Evolutionary conservation across 2,888 invertebrate species (phyloP).

Genomic region (Rhabditoides inermis): DNA sequence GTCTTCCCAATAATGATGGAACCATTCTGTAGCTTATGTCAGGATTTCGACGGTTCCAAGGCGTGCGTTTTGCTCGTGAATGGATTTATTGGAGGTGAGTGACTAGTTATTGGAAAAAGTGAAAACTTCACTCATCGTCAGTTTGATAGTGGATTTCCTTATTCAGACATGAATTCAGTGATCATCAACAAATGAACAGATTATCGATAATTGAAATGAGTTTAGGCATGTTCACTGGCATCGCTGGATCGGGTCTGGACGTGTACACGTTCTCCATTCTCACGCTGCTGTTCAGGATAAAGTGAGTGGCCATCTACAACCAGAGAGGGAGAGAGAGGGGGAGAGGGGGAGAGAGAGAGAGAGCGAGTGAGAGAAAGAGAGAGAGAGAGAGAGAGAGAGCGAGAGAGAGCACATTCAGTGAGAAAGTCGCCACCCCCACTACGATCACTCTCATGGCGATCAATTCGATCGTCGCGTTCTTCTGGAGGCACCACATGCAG

Average conservation of each 20-base stretch:
- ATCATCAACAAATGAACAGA: too few species aligned
- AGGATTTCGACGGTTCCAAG: conserved; percentile 22
- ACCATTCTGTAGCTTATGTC: too few species aligned
- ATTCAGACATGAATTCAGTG: too few species aligned
- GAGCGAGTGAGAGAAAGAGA: too few species aligned
- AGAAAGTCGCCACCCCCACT: conserved; percentile 48
- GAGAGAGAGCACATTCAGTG: too few species aligned
- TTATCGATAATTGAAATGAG: not conserved
- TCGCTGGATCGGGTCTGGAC: conserved; percentile 47
- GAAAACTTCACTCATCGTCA: too few species aligned
- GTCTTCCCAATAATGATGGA: too few species aligned
- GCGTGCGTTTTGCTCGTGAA: conserved; percentile 28
- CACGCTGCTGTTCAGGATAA: conserved; percentile 23
- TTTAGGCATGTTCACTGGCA: conserved; percentile 42
- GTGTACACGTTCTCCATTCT: conserved; percentile 42
- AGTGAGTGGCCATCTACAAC: not conserved
- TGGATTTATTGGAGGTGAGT: conserved; percentile 39
- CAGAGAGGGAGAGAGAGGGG: not conserved
- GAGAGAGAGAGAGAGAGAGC: too few species aligned
- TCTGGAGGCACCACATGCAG: conserved; percentile 26
- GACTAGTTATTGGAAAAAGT: too few species aligned
- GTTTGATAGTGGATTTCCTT: too few species aligned
- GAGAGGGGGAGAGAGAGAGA: too few species aligned
- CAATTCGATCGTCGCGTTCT: conserved; percentile 38
- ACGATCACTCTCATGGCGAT: conserved; percentile 44